Evolutionary conservation across 2,888 invertebrate species (phyloP), one percentile per base, ranked within the genome.

Genomic region (Perizoma affinitatum): DNA sequence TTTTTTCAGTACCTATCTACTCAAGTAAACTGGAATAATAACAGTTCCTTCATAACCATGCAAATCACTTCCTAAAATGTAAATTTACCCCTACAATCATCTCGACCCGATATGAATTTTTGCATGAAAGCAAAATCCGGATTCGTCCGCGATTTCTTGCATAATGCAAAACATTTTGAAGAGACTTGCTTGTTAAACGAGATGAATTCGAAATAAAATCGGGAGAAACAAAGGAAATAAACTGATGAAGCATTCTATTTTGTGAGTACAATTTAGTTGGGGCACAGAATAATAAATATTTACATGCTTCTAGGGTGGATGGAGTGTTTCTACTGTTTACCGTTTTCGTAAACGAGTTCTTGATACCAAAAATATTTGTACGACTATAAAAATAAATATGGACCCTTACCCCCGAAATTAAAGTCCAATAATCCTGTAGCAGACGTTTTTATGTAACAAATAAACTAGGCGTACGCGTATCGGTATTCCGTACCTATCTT

Each of bases 221-320:
- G 52, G 54, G 71, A 80, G 84, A 84, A 88, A 85, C 84, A 87
- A 83, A 82, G 75, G 73, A 76, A 80, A 81, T 82, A 76, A 78
- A 82, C 78, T 80, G 75, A 83, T 86, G 83, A 84, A 86, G 72
- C 69, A 74, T 68, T 74, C 76, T 80, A 73, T 75, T 73, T 80
- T 82, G 38, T 72, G 72, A 84, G 80, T 82, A 80, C 80, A 88
- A 84, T 86, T 38, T 84, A 81, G 80, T 82, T 79, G 75, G 72
- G 38, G 48, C 48, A 53, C 55, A 40, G 55, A 46, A 51, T 51
- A 60, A 46, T n/a, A 34, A 45, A 49, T 43, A 56, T 55, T 47
- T 11, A 52, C 44, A 53, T 38, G 35, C 3, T 1, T 7, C 38
- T 38, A 5, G 38, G 22, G 33, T 52, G 43, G 41, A 52, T 52